Evolutionary conservation across 2,888 invertebrate genomes (phyloP), one percentile per base, ranked within the genome.

Genomic region (Drosophila leonis): DNA sequence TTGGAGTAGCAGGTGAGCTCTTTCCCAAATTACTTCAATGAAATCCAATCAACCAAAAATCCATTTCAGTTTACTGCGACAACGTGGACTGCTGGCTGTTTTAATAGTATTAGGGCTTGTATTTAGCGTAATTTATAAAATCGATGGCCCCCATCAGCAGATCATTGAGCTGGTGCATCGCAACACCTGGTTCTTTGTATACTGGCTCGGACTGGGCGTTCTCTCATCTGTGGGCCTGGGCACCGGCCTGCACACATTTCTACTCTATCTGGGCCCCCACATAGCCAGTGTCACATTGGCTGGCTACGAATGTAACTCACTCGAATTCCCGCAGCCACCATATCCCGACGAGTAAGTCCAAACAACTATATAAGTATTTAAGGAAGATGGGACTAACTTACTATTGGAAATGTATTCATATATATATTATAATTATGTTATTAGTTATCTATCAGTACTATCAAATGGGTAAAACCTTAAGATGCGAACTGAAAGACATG

Each of bases 221-320:
- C 95, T 99, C 80, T 99, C 99, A 44, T 99, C 99, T 0, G 98
- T 99, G 64, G 99, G 99, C 0, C 95, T 99, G 60, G 99, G 99
- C 44, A 99, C 99, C 0, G 99, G 99, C 1, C 95, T 99, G 62
- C 99, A 99, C 93, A 99, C 99, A 70, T 99, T 99, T 94, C 95
- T 99, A 59, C 94, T 99, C 72, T 99, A 99, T 93, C 94, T 99
- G 91, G 99, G 99, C n/a, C 99, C 99, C 35, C 99, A 99, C 92
- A 99, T 99, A 94, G 99, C 99, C 66, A 95, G 97, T 65, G 99
- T 99, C 48, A 99, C 99, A 4, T 94, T 99, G 91, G 99, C 99
- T 18, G 99, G 98, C 0, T 99, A 98, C 93, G 99, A 99, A 93
- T 99, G 99, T 93, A 97, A 97, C 55, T 95, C 97, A 29, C 95